Conservation (phyloP, 2,113 vertebrate genomes). For the Periophthalmodon schlosseri region DNA sequence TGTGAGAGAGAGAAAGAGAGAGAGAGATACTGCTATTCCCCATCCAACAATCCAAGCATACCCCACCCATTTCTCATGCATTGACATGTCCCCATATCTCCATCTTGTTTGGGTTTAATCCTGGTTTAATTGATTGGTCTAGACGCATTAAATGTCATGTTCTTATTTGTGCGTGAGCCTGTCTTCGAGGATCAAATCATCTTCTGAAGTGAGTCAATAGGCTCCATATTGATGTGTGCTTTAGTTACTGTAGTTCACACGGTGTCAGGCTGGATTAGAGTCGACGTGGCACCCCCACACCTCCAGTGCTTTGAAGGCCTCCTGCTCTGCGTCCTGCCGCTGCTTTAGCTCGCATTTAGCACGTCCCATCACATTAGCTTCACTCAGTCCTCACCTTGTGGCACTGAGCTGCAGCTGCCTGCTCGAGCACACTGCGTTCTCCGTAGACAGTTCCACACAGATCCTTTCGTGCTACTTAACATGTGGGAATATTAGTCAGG, state of each 20-base stretch:
- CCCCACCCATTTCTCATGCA: background rate
- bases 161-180: slow-evolving; percentile 12
- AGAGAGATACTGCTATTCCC: background rate
- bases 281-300: slow-evolving; percentile 27
- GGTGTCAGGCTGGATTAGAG: slow-evolving; percentile 66
- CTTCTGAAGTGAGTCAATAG: slow-evolving; percentile 40
- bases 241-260: slow-evolving; percentile 70
- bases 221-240: slow-evolving; percentile 54
- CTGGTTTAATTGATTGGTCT: slow-evolving; percentile 1
- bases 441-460: slow-evolving; percentile 6
- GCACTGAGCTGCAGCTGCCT: slow-evolving; percentile 42
- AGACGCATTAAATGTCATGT: slow-evolving; percentile 24
- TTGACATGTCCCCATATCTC: background rate
- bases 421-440: slow-evolving; percentile 38
- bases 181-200: slow-evolving; percentile 44
- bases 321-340: slow-evolving; percentile 58
- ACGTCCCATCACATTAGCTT: slow-evolving; percentile 71
- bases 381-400: slow-evolving; percentile 68
- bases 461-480: slow-evolving; percentile 17
- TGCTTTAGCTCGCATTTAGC: slow-evolving; percentile 74
- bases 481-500: background rate
- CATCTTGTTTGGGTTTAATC: slow-evolving; percentile 1
- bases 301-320: slow-evolving; percentile 53
- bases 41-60: too few species aligned
- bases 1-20: background rate